These are phyloP conservation scores for Aleiodes testaceus DNA, from an alignment of 2,888 invertebrate genomes.

Conservation along the genomic window DNA sequence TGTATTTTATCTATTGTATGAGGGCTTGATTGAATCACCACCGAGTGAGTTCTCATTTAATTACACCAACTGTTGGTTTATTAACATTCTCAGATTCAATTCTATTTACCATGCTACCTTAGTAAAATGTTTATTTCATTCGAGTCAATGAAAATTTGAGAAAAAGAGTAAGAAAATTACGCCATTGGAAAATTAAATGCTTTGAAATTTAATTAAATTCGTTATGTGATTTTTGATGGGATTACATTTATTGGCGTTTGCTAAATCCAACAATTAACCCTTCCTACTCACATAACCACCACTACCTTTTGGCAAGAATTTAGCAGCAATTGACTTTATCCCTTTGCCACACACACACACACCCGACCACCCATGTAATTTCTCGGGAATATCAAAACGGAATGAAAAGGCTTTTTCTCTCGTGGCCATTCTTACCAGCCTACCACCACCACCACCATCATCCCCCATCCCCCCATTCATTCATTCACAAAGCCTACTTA, in stretches of 20 bases:
- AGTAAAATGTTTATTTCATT: not conserved
- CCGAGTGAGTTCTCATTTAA: slow-evolving; percentile 48
- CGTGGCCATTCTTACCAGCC: slow-evolving; percentile 4
- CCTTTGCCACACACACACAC: not conserved
- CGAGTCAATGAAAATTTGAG: not conserved
- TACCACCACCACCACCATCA: too few relatives aligned
- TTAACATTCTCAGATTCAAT: slow-evolving; percentile 42
- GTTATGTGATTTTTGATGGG: too few relatives aligned
- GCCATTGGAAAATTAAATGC: too few relatives aligned
- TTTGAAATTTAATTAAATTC: too few relatives aligned
- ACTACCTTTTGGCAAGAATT: too few relatives aligned
- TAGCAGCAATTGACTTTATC: not conserved
- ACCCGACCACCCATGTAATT: too few relatives aligned
- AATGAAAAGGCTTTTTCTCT: slow-evolving; percentile 18
- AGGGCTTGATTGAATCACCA: slow-evolving; percentile 50
- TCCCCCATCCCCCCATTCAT: too few relatives aligned
- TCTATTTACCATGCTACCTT: not conserved
- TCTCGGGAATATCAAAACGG: not conserved
- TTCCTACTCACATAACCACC: not conserved
- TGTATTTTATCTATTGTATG: not conserved
- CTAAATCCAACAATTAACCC: slow-evolving; percentile 23
- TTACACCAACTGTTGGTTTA: slow-evolving; percentile 49
- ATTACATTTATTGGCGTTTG: too few relatives aligned
- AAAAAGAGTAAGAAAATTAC: not conserved
- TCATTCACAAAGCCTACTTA: not conserved